These are phyloP conservation scores for Sterrhoptilus dennistouni DNA, from an alignment of 2,113 vertebrate species.

Conservation along the genomic window DNA sequence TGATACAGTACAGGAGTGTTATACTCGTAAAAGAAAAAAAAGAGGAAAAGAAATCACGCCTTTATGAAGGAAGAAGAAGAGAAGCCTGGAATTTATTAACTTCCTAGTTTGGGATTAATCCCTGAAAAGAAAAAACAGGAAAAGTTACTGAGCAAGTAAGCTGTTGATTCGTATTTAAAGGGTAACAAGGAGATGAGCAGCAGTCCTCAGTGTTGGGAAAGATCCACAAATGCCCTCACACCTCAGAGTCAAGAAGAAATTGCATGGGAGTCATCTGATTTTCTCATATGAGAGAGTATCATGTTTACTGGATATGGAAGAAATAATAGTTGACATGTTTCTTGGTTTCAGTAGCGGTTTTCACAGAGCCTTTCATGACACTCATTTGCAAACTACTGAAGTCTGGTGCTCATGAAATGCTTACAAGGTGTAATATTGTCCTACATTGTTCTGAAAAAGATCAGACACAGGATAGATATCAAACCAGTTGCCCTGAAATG, in stretches of 20 bases:
- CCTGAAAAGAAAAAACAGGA: not conserved
- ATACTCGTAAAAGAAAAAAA: not conserved
- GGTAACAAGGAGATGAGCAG: not conserved
- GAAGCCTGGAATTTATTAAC: not conserved
- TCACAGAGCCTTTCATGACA: not conserved
- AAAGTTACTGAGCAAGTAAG: not conserved
- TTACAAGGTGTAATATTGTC: not conserved
- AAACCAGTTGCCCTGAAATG: not conserved
- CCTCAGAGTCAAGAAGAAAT: not conserved
- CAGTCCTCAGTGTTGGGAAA: not conserved
- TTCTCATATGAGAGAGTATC: not conserved
- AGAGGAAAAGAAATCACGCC: accelerated
- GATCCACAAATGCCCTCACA: no score
- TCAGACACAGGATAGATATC: not conserved
- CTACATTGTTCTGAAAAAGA: not conserved
- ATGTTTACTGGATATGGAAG: not conserved
- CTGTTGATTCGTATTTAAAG: not conserved
- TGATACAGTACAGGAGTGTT: not conserved
- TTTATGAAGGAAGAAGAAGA: not conserved
- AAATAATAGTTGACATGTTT: not conserved
- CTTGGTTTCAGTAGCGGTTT: not conserved
- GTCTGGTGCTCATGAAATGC: not conserved
- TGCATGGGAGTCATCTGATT: not conserved
- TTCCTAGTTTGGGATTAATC: not conserved
- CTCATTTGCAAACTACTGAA: not conserved